phyloP scores from a whole-genome alignment of 2,797 vertebrate species.

The Hypotaenidia philippensis region DNA sequence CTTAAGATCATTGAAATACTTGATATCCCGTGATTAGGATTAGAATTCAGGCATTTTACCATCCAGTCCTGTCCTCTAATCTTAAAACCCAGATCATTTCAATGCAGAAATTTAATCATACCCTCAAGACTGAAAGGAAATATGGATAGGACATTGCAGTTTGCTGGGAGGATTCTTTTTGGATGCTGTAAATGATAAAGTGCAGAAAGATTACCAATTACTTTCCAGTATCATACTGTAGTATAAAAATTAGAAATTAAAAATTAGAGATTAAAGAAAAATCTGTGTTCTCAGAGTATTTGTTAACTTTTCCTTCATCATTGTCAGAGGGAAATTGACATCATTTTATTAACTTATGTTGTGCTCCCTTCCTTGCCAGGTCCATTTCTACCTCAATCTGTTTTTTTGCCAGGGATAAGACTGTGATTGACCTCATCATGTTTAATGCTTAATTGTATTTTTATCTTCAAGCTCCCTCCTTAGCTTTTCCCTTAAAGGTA shows the following conservation, averaged over 20 bases:
- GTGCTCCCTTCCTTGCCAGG: background rate
- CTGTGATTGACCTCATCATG: background rate
- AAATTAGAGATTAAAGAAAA: background rate
- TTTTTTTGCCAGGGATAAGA: background rate
- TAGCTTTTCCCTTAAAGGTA: background rate
- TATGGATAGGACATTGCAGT: background rate
- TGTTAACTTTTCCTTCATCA: background rate
- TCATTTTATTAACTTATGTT: background rate
- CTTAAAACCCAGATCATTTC: background rate
- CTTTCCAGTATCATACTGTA: background rate
- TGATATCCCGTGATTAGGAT: background rate
- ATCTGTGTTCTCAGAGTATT: background rate
- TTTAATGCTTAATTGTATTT: background rate
- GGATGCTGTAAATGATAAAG: background rate
- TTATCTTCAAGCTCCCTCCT: background rate
- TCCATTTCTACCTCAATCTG: background rate
- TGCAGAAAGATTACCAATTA: background rate
- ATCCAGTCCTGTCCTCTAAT: background rate
- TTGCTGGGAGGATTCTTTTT: background rate
- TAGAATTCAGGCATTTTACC: background rate
- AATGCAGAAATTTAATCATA: background rate
- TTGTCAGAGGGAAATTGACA: background rate
- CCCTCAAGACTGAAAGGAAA: background rate
- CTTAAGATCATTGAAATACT: background rate
- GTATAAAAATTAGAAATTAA: background rate